phyloP scores from a whole-genome alignment of 2,797 vertebrate genomes.

The Sebastes taczanowskii region DNA sequence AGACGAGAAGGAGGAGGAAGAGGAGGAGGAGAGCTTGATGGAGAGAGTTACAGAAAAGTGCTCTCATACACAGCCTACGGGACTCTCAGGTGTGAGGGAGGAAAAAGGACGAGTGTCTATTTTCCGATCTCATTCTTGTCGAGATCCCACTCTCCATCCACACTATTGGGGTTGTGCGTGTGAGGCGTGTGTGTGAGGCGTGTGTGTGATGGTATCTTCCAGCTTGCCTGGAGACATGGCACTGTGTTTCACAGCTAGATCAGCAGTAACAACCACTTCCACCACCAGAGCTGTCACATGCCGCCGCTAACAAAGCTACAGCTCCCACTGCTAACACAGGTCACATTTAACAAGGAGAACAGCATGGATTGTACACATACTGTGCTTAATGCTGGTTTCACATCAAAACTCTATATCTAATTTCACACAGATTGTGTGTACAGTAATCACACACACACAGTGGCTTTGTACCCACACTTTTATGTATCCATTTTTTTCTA shows the following conservation, averaged over 20 bases:
- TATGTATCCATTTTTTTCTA: background rate
- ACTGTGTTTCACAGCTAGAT: slow-evolving; percentile 76
- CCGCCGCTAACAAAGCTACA: slow-evolving; percentile 72
- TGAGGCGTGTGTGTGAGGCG: background rate
- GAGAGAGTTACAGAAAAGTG: slow-evolving; percentile 66
- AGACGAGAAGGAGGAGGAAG: slow-evolving; percentile 23
- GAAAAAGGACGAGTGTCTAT: slow-evolving; percentile 64
- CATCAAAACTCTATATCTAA: slow-evolving; percentile 50
- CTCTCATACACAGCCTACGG: slow-evolving; percentile 64
- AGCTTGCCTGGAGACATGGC: slow-evolving; percentile 73
- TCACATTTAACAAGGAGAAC: slow-evolving; percentile 74
- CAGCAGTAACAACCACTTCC: slow-evolving; percentile 75
- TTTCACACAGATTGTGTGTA: slow-evolving; percentile 21
- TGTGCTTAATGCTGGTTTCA: slow-evolving; percentile 50
- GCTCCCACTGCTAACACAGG: slow-evolving; percentile 70
- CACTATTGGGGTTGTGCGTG: slow-evolving; percentile 37
- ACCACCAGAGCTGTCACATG: slow-evolving; percentile 73
- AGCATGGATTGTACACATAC: slow-evolving; percentile 61
- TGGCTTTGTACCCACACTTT: background rate
- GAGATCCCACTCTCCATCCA: slow-evolving; percentile 48
- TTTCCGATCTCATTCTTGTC: slow-evolving; percentile 62
- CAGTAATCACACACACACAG: background rate
- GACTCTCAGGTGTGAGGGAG: slow-evolving; percentile 69
- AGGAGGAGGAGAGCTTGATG: slow-evolving; percentile 57
- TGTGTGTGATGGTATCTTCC: slow-evolving; percentile 60